Percentiles rank a stretch among this genome's conserved stretches.
Conservation (phyloP, 2,888 invertebrate species). For the Amphiduros pacificus region DNA sequence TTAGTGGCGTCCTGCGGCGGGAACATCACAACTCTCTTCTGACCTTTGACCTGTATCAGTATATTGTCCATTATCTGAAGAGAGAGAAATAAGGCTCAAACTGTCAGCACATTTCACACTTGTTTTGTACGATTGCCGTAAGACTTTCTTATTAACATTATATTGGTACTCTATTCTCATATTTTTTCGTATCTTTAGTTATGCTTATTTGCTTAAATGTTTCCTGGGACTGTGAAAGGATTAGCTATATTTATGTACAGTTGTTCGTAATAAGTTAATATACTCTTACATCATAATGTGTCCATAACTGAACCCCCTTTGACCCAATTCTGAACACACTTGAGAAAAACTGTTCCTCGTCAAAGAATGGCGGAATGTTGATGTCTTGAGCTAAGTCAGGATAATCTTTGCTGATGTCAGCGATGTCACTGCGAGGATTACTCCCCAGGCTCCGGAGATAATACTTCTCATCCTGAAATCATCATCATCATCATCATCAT, state of each 20-base stretch:
- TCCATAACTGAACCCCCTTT: constrained; percentile 63
- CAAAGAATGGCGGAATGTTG: constrained; percentile 59
- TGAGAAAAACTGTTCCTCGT: constrained; percentile 61
- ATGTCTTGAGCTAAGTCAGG: constrained; percentile 62
- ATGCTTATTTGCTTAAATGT: too few species aligned
- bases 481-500: too few species aligned
- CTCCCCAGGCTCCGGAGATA: constrained; percentile 62
- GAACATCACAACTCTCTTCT: constrained; percentile 63
- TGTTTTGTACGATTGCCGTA: background rate
- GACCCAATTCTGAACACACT: constrained; percentile 65
- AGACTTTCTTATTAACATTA: too few species aligned
- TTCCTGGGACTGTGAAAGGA: too few species aligned
- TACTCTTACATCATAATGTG: constrained; percentile 65
- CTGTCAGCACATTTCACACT: background rate
- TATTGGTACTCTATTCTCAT: too few species aligned
- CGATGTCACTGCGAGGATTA: constrained; percentile 62
- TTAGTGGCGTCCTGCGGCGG: constrained; percentile 62
- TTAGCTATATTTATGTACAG: too few species aligned
- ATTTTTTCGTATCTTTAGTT: too few species aligned
- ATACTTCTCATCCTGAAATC: constrained; percentile 54
- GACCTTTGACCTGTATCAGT: constrained; percentile 63
- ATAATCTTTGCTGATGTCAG: constrained; percentile 62
- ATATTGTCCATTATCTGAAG: constrained; percentile 64
- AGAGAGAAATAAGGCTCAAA: background rate
- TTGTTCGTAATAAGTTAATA: too few species aligned